A percentile compares a stretch with the other conserved stretches of the same genome.
phyloP scores from a whole-genome alignment of 1,140 invertebrate species.

The Colletes gigas region DNA sequence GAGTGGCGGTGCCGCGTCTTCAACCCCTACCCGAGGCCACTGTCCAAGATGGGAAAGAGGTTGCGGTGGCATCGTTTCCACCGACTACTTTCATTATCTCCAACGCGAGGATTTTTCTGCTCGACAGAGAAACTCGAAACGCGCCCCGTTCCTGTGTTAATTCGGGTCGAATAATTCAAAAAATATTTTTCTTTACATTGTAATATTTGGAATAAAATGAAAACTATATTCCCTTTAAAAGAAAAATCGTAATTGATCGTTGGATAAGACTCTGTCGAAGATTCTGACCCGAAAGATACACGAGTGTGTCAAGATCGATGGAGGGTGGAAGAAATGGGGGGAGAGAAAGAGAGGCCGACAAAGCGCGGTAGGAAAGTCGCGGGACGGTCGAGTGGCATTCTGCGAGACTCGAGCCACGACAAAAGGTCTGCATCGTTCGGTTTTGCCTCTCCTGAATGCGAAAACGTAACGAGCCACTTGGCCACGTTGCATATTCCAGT shows the following conservation, averaged over 20 bases:
- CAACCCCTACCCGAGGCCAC: neutral
- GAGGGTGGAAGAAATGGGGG: neutral
- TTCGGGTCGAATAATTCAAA: neutral
- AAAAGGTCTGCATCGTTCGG: slow-evolving; percentile 51
- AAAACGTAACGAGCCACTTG: slow-evolving; percentile 70
- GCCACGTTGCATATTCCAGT: slow-evolving; percentile 68
- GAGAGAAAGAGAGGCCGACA: neutral
- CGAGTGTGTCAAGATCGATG: slow-evolving; percentile 23
- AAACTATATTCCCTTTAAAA: too few species aligned
- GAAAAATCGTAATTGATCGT: too few species aligned
- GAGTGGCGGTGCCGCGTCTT: slow-evolving; percentile 63
- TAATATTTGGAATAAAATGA: too few species aligned
- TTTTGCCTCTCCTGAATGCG: slow-evolving; percentile 60
- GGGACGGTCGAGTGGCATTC: slow-evolving; percentile 10
- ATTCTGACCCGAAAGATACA: neutral
- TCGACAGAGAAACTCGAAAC: neutral
- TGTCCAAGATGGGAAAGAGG: neutral
- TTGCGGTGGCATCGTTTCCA: slow-evolving; percentile 1
- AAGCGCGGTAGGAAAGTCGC: slow-evolving; percentile 41
- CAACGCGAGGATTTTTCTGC: neutral
- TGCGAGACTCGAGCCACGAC: slow-evolving; percentile 36
- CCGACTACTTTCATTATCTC: slow-evolving; percentile 31
- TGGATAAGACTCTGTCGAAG: too few species aligned
- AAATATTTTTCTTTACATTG: too few species aligned
- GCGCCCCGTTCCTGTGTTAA: neutral